phyloP scores from a whole-genome alignment of 2,113 vertebrate genomes.

The Mastomys natalensis region DNA sequence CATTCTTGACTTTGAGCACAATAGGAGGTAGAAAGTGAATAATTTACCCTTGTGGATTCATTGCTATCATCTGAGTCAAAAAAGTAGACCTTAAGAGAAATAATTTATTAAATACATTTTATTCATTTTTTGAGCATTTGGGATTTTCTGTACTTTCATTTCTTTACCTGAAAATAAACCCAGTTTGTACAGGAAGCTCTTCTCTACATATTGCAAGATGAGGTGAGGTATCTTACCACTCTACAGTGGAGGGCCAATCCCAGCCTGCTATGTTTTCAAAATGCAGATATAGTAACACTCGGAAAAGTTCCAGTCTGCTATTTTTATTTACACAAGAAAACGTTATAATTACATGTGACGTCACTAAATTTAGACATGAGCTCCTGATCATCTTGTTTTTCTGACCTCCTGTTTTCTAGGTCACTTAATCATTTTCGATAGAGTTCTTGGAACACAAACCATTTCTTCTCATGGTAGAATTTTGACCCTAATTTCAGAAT shows the following conservation, averaged over 20 bases:
- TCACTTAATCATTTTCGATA: not conserved
- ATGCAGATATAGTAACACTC: not conserved
- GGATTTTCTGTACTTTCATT: not conserved
- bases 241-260: accelerated
- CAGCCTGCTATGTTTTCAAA: not conserved
- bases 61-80: not conserved
- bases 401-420: not conserved
- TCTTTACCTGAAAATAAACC: not conserved
- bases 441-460: not conserved
- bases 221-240: not conserved
- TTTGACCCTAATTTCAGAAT: conserved; percentile 2
- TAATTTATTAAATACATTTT: not conserved
- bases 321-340: not conserved
- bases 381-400: not conserved
- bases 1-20: not conserved
- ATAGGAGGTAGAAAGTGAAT: not conserved
- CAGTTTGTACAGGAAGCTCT: not conserved
- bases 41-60: not conserved
- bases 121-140: not conserved
- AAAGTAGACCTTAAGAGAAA: not conserved
- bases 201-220: no score
- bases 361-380: not conserved
- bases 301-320: not conserved
- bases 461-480: not conserved
- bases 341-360: not conserved